Conservation (phyloP, 2,888 invertebrate species). For the Entomobrya multifasciata region DNA sequence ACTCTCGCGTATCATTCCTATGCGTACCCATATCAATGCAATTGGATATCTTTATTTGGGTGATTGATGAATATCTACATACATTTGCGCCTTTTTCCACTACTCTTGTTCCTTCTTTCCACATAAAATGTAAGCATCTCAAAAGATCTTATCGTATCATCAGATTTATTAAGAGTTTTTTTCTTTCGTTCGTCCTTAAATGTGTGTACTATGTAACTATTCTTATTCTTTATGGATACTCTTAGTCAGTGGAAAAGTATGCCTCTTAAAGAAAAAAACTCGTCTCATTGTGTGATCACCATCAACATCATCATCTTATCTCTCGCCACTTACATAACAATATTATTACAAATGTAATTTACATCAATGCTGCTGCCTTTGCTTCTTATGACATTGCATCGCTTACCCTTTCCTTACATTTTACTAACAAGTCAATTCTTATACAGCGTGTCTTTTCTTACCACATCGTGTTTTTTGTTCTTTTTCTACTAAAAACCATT, state of each 20-base stretch:
- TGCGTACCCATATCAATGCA: not conserved
- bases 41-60: slow-evolving; percentile 66
- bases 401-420: too few species aligned
- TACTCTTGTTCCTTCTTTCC: slow-evolving; percentile 11
- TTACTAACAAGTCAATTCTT: too few species aligned
- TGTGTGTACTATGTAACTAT: slow-evolving; percentile 10
- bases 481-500: too few species aligned
- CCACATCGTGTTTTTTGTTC: too few species aligned
- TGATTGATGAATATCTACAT: slow-evolving; percentile 66
- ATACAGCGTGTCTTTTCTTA: too few species aligned
- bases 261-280: not conserved
- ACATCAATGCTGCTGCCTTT: not conserved
- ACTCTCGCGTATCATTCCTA: slow-evolving; percentile 25
- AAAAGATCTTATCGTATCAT: slow-evolving; percentile 63
- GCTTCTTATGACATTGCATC: too few species aligned
- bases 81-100: too few species aligned
- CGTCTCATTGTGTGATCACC: slow-evolving; percentile 19
- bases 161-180: slow-evolving; percentile 62
- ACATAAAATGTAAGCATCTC: slow-evolving; percentile 26
- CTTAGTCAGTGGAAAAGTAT: not conserved
- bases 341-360: not conserved
- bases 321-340: too few species aligned
- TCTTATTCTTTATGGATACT: not conserved
- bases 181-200: too few species aligned
- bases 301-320: not conserved